These are phyloP conservation scores for Ostrea denselamellosa DNA, from an alignment of 1,140 invertebrate species.

Conservation along the genomic window DNA sequence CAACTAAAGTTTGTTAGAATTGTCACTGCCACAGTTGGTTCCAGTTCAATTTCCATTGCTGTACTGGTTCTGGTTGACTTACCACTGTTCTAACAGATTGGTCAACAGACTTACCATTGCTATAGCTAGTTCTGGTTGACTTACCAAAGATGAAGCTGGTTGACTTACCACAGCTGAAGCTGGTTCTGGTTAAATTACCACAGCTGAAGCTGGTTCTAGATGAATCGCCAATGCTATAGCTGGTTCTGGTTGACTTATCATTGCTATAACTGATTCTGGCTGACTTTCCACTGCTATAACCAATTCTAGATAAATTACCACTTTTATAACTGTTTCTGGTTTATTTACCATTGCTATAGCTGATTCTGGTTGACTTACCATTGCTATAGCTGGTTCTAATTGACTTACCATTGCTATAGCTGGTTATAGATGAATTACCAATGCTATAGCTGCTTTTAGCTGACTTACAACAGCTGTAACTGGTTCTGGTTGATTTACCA, in stretches of 20 bases:
- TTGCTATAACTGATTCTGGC: not conserved
- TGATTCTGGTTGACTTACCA: conserved; percentile 82
- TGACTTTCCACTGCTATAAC: not conserved
- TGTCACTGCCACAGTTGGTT: too few relatives aligned
- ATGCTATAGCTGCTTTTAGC: not conserved
- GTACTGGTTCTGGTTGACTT: too few relatives aligned
- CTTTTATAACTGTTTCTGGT: not conserved
- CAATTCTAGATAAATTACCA: not conserved
- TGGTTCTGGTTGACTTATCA: not conserved
- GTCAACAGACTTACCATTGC: too few relatives aligned
- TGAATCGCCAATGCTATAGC: too few relatives aligned
- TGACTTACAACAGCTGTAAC: not conserved
- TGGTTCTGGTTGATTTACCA: conserved; percentile 30
- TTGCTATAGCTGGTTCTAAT: not conserved
- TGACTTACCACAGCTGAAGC: too few relatives aligned
- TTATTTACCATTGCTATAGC: not conserved
- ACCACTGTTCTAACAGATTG: too few relatives aligned
- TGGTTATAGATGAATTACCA: not conserved
- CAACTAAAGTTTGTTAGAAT: too few relatives aligned
- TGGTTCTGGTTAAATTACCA: too few relatives aligned
- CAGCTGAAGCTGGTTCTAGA: too few relatives aligned
- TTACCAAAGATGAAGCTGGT: too few relatives aligned
- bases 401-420: not conserved
- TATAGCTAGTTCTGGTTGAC: too few relatives aligned
- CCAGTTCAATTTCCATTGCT: too few relatives aligned